Base-by-base conservation (phyloP, 2,888 invertebrate genomes). In the Rugalucina vietnamica region DNA sequence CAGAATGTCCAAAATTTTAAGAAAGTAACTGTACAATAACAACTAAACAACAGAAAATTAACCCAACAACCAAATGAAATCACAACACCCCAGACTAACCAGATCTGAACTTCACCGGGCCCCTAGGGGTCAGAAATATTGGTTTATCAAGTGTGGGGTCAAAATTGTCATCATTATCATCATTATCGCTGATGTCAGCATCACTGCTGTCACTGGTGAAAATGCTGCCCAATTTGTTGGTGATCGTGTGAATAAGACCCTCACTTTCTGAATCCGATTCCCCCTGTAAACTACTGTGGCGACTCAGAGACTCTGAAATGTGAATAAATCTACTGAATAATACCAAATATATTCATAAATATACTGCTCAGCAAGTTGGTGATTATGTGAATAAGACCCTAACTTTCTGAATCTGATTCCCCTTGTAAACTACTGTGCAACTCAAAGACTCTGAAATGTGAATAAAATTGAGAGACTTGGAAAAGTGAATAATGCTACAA, bases 161-260 rank as follows among this genome's bases (percentile, higher is more conserved):
- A 77, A 91, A 86, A 4, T 87, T 74, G 27, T 93, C 93, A 80
- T 92, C 93, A 82, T 91, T 91, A 79, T 93, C 93, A 57, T 93
- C 93, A 4, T 91, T 91, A 76, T 93, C 93, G 81, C 93, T 93
- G 79, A 93, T 87, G 75, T 93, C 93, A 24, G 93, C 93, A 60
- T 96, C 96, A 57, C 88, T 87, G 60, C 90, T 89, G 77, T 96
- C 96, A 80, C 96, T 96, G 79, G 97, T 97, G 95, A 98, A 97
- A 82, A 98, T 95, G 95, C 93, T 93, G 85, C 93, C 93, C 57
- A 94, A 93, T 88, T 93, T 93, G 85, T 90, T 93, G 73, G 93
- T 93, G 36, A 94, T 93, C 29, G 91, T 93, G 76, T 93, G 91
- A 75, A 93, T 93, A 57, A 94, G 89, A 39, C 93, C 92, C 77